phyloP scores from a whole-genome alignment of 2,113 vertebrate species.

The Taxidea taxus region DNA sequence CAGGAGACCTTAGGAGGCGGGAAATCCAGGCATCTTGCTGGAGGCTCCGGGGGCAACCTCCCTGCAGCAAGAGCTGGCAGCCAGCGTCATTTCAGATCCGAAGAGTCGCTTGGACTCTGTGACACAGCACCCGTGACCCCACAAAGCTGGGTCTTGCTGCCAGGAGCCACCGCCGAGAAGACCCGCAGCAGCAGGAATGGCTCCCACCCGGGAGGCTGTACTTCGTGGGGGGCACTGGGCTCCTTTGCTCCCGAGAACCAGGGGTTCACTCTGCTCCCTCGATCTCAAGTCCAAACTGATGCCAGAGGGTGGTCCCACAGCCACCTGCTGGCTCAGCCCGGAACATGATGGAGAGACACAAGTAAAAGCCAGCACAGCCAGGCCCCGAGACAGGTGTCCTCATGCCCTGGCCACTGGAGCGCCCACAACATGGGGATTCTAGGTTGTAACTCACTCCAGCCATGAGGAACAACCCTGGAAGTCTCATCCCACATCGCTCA shows the following conservation, averaged over 20 bases:
- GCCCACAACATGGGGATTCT: no score
- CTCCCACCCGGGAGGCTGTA: neutral
- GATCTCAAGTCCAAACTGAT: slow-evolving; percentile 54
- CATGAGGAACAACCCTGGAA: neutral
- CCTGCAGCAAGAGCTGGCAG: neutral
- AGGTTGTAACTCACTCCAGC: neutral
- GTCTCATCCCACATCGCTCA: fast-evolving
- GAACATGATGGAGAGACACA: neutral
- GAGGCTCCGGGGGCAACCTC: neutral
- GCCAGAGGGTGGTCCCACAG: slow-evolving; percentile 2
- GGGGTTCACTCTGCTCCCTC: neutral
- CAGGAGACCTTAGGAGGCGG: neutral
- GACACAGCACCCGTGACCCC: neutral
- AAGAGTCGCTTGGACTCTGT: neutral
- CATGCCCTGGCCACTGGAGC: neutral
- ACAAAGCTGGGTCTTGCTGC: neutral
- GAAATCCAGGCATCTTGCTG: neutral
- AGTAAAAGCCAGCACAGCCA: neutral
- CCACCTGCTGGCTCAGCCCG: neutral
- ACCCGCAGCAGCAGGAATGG: fast-evolving
- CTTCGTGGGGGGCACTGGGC: no score
- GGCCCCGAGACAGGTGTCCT: neutral
- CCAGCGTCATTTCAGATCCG: no score
- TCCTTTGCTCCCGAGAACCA: neutral
- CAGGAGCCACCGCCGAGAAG: neutral